These are phyloP conservation scores for Oncorhynchus tshawytscha DNA, from an alignment of 2,113 vertebrate genomes.

Conservation along the genomic window DNA sequence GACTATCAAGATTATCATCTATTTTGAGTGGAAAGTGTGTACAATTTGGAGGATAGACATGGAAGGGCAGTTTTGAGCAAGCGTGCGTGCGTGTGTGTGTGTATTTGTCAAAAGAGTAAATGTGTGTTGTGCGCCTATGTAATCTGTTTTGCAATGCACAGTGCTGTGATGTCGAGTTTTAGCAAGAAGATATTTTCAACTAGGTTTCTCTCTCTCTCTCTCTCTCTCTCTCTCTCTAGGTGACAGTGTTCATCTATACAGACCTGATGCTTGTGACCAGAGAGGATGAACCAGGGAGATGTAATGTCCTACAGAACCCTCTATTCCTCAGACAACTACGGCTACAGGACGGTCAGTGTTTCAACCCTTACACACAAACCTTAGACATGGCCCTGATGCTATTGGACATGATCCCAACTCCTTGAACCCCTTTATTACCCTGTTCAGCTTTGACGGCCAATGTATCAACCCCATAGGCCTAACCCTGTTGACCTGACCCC, in stretches of 20 bases:
- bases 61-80: too few relatives aligned
- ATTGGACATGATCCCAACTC: too few relatives aligned
- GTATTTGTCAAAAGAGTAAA: not conserved
- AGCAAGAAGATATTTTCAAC: not conserved
- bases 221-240: not conserved
- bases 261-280: conserved; percentile 91
- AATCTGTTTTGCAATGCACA: not conserved
- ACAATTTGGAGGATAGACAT: too few relatives aligned
- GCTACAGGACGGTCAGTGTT: conserved; percentile 86
- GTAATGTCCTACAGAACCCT: conserved; percentile 91
- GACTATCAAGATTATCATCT: too few relatives aligned
- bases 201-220: not conserved
- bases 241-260: not conserved
- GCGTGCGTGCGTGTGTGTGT: not conserved
- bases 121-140: not conserved
- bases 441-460: too few relatives aligned
- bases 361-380: not conserved
- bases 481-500: too few relatives aligned
- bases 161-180: not conserved
- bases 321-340: conserved; percentile 87
- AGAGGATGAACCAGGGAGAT: conserved; percentile 87
- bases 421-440: too few relatives aligned
- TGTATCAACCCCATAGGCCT: too few relatives aligned
- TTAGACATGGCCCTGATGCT: too few relatives aligned
- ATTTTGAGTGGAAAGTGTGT: too few relatives aligned